These are phyloP conservation scores for Phrynocephalus forsythii DNA, from an alignment of 2,797 vertebrate genomes.

Conservation along the genomic window DNA sequence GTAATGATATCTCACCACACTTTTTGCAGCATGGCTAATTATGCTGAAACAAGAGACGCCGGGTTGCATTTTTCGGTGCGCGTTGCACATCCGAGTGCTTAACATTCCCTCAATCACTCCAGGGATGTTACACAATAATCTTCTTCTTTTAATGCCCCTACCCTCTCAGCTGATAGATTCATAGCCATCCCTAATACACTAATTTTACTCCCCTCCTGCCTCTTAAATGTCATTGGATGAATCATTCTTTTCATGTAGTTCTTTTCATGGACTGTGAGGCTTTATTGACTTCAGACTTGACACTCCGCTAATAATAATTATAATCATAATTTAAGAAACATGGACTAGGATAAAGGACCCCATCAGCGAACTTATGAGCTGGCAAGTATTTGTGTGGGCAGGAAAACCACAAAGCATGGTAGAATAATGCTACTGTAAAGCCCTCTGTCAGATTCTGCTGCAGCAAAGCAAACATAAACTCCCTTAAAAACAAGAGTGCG, in stretches of 20 bases:
- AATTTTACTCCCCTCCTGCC: conserved; percentile 13
- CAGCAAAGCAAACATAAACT: conserved; percentile 33
- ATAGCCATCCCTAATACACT: conserved; percentile 16
- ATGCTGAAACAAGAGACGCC: not conserved
- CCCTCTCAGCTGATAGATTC: conserved; percentile 26
- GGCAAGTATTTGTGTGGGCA: conserved; percentile 66
- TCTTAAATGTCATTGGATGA: conserved; percentile 49
- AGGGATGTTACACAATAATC: not conserved
- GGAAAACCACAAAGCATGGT: conserved; percentile 55
- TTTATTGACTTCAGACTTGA: conserved; percentile 57
- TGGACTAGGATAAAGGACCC: conserved; percentile 61
- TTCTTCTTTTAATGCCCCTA: conserved; percentile 11
- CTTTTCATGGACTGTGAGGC: conserved; percentile 46
- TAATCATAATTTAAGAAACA: conserved; percentile 49
- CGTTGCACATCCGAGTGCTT: not conserved
- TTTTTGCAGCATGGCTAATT: not conserved
- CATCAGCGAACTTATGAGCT: conserved; percentile 61
- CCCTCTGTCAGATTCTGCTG: conserved; percentile 51
- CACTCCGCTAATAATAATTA: conserved; percentile 56
- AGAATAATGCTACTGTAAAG: conserved; percentile 52
- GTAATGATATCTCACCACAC: not conserved
- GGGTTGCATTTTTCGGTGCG: not conserved
- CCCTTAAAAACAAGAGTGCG: not conserved
- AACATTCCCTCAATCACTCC: rapidly evolving
- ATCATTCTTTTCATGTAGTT: conserved; percentile 46